A percentile compares a stretch with the other conserved stretches of the same genome.
phyloP scores from a whole-genome alignment of 1,140 invertebrate species.

The Micrasema longulum region DNA sequence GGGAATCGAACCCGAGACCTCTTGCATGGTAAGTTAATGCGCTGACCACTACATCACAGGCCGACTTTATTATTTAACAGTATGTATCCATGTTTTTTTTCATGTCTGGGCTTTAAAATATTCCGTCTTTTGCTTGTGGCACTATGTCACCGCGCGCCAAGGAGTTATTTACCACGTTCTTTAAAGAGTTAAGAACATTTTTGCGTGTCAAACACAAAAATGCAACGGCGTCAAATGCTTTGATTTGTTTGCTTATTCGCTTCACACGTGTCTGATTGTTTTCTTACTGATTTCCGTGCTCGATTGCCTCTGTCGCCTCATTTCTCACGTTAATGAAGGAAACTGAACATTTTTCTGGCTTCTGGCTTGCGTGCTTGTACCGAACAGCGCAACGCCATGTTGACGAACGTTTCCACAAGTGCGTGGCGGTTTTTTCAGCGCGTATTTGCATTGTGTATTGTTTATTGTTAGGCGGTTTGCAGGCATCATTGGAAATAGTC shows the following conservation, averaged over 20 bases:
- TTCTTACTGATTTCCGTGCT: slow-evolving; percentile 10
- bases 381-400: background rate
- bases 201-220: background rate
- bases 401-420: background rate
- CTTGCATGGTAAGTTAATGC: too few species aligned
- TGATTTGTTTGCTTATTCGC: background rate
- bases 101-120: too few species aligned
- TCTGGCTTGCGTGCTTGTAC: background rate
- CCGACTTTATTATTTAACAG: too few species aligned
- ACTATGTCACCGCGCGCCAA: too few species aligned
- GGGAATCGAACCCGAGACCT: too few species aligned
- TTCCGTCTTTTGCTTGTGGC: too few species aligned
- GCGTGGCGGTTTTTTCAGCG: slow-evolving; percentile 3
- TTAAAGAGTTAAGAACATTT: too few species aligned
- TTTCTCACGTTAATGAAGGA: slow-evolving; percentile 21
- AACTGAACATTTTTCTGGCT: too few species aligned
- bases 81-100: too few species aligned
- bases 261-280: background rate
- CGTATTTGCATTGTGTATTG: slow-evolving; percentile 34
- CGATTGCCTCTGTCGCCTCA: slow-evolving; percentile 7
- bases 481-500: background rate
- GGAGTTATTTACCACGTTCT: too few species aligned
- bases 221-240: background rate
- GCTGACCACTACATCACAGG: too few species aligned
- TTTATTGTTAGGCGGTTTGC: slow-evolving; percentile 20